Base-by-base conservation (phyloP, 2,113 vertebrate genomes). In the Melanotaenia duboulayi region DNA sequence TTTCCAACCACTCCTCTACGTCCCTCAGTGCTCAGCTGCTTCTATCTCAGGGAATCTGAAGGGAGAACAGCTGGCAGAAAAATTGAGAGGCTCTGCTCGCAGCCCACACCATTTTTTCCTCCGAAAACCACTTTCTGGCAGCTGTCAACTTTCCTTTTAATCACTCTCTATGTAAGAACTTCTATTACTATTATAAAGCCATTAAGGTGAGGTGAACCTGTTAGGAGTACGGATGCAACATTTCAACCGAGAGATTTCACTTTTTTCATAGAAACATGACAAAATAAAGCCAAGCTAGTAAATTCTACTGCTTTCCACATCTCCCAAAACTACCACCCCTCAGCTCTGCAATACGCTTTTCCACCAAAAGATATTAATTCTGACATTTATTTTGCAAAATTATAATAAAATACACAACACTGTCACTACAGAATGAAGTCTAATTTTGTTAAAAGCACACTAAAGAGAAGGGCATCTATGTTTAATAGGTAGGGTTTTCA, bases 121-220 rank as follows among this genome's bases (percentile, higher is more conserved):
- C 35, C 54, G 44, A 66, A 84, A 86, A 80, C 58, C 12, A 1
- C 74, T 83, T 50, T 63, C 54, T 56, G 64, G 25, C 77, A 76
- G 49, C 74, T 84, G 74, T 81, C 83, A 74, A 56, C 68, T 71
- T 81, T 56, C 58, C 55, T 85, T n/a, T 70, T 65, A 66, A 81
- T 84, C 74, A 64, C 65, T 63, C 67, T 82, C 62, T 65, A 19
- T 0, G 0, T 20, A 32, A 1, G 48, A 24, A 78, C 65, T 44
- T 72, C 44, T 74, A 70, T 84, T 71, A 74, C 79, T 71, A 60
- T 66, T 56, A 66, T 7, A 58, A 57, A 52, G 37, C 65, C 42
- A 80, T 78, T 71, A 64, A 25, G 69, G 59, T 50, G 67, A 22
- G 40, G 20, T 28, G 64, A 75, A 68, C 59, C 28, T 49, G 44